Evolutionary conservation across 2,888 invertebrate genomes (phyloP), one percentile per base, ranked within the genome.

Genomic region (Agapetus fuscipes): DNA sequence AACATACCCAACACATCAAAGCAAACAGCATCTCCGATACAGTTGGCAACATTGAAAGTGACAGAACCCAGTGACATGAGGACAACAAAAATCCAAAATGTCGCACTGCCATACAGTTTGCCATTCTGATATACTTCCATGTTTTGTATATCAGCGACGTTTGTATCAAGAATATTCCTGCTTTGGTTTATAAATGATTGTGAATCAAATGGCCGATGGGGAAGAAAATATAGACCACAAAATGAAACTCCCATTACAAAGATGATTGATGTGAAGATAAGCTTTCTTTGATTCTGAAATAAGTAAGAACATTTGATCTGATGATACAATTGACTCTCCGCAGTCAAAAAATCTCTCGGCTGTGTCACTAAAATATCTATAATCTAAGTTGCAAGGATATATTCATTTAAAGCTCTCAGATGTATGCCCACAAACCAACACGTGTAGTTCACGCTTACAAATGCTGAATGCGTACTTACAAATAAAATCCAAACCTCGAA

Each of bases 1-100:
- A 29, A 58, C 66, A 64, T 57, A 76, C 85, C 87, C 25, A 93
- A 67, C 14, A 87, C 76, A 59, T 90, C 87, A 54, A 91, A 91
- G 56, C 90, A 89, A 17, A 91, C 81, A 1, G 91, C 88, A 60
- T 94, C 94, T 27, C 86, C 84, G 26, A 93, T 80, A 30, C 84
- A 86, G 53, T 90, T 85, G 17, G 80, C 76, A 0, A 93, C 88
- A 56, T 87, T 87, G 54, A 82, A 87, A 3, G 82, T 80, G 43
- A 87, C 80, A 3, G 78, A 82, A 20, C 85, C 86, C 2, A 83
- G 48, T 28, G 80, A 78, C 69, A 83, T 76, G 13, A 85, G 57
- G 1, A 78, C 47, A 0, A 86, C 76, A 50, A 84, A 86, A 3
- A 70, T 63, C 85, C 83, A 85, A 57, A 87, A 87, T 1, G 73